Percentiles rank a stretch among this genome's conserved stretches.
Evolutionary conservation across 2,113 vertebrate species (phyloP).

Genomic region (Ciconia maguari): DNA sequence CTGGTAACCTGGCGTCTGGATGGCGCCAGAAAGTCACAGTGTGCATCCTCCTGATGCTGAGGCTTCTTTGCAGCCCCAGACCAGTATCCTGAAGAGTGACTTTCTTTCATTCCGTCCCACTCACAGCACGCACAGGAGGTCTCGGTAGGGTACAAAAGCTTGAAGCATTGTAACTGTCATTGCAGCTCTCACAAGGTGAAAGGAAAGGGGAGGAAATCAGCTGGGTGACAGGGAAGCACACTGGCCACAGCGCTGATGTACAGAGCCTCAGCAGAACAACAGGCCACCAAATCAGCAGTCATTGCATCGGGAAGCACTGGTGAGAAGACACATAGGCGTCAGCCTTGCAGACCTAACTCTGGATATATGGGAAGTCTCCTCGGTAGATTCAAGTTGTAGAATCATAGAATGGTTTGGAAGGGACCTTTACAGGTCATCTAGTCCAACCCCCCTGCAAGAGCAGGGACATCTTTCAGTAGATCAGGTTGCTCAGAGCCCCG

Average conservation of each 20-base stretch:
- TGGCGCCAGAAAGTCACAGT: background rate
- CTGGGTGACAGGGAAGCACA: accelerated
- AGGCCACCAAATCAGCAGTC: background rate
- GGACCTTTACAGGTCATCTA: too few species aligned
- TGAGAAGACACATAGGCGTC: accelerated
- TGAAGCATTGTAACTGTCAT: accelerated
- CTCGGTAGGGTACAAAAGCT: background rate
- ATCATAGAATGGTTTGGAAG: too few species aligned
- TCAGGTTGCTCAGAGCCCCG: too few species aligned
- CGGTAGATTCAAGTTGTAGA: background rate
- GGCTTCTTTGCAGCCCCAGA: background rate
- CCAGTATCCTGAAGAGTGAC: background rate
- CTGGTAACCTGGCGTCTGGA: background rate
- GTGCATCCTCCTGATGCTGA: accelerated
- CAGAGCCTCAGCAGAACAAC: background rate
- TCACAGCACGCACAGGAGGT: background rate
- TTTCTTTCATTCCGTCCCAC: background rate
- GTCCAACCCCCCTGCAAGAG: too few species aligned
- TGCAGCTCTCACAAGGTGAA: background rate
- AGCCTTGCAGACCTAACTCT: background rate
- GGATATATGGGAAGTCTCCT: background rate
- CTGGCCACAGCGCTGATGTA: accelerated
- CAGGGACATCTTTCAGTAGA: too few species aligned
- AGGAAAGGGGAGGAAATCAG: background rate
- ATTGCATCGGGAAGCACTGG: accelerated